phyloP scores from a whole-genome alignment of 2,113 vertebrate species.

The Grallaria varia region DNA sequence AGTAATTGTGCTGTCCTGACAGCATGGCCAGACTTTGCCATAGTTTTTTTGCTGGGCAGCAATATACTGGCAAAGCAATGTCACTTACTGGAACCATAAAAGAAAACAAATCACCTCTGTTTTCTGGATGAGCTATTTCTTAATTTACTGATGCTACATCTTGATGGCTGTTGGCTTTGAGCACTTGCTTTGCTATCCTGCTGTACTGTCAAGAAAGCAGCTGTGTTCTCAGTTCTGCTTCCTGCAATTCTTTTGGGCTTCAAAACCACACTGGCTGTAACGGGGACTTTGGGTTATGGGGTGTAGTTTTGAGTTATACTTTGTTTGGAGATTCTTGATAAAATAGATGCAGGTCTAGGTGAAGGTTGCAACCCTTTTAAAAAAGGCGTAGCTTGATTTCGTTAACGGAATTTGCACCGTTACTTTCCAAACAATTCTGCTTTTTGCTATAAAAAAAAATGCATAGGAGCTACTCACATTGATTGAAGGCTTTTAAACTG shows the following conservation, averaged over 20 bases:
- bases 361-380: background rate
- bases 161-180: background rate
- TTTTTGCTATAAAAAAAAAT: background rate
- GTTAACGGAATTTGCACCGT: background rate
- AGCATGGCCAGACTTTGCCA: fast-evolving
- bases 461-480: background rate
- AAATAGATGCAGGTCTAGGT: background rate
- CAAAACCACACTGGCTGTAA: background rate
- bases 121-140: background rate
- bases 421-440: background rate
- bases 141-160: background rate
- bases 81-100: background rate
- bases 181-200: background rate
- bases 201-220: background rate
- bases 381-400: background rate
- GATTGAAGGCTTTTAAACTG: background rate
- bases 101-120: fast-evolving
- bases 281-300: background rate
- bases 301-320: background rate
- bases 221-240: background rate
- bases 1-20: background rate
- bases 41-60: background rate
- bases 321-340: background rate
- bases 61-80: background rate
- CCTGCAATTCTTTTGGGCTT: background rate